Evolutionary conservation across 2,888 invertebrate species (phyloP).

Genomic region (Ochropleura leucogaster): DNA sequence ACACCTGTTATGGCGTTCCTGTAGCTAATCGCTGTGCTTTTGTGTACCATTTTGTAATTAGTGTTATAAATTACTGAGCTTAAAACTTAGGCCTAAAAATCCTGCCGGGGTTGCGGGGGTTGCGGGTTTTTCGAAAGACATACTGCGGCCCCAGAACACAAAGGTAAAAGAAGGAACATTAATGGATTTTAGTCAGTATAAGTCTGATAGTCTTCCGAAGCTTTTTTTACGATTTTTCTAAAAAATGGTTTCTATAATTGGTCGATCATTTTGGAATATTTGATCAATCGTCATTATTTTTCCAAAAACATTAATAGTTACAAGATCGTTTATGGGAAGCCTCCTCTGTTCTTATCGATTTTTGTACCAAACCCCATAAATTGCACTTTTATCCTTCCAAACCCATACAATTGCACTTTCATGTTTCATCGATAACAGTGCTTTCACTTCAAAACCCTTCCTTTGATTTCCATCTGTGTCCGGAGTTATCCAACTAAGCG

Average conservation of each 20-base stretch:
- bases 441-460: background rate
- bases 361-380: background rate
- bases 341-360: background rate
- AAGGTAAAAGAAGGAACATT: no score
- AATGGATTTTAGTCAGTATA: no score
- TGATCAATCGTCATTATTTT: background rate
- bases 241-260: no score
- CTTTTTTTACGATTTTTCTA: no score
- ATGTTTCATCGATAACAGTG: constrained; percentile 3
- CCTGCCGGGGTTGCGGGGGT: no score
- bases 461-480: background rate
- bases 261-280: background rate
- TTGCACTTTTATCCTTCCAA: background rate
- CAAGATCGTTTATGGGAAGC: background rate
- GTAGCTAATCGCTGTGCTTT: background rate
- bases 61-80: background rate
- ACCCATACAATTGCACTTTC: constrained; percentile 1
- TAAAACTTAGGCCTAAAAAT: no score
- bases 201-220: no score
- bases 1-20: background rate
- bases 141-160: no score
- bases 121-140: no score
- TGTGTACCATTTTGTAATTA: background rate
- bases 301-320: background rate
- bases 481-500: no score